Evolutionary conservation across 2,888 invertebrate genomes (phyloP), one percentile per base, ranked within the genome.

Genomic region (Tanypteryx hageni): DNA sequence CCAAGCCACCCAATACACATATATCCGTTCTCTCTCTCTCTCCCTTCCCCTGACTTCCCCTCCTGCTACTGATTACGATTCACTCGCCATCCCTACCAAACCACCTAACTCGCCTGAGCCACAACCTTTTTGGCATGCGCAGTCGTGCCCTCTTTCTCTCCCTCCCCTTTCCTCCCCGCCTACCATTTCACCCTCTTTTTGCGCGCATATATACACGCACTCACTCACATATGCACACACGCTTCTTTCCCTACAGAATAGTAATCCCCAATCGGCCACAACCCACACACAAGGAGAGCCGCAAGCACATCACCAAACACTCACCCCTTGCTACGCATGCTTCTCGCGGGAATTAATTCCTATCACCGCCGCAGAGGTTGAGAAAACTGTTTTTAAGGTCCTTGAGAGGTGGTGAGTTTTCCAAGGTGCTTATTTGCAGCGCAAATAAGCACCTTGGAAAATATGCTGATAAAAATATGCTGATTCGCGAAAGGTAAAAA

Each of bases 91-190:
- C 44, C 44, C 44, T 44, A 44, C 44, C 44, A 44, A 44, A 1
- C 44, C 44, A 44, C 44, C 22, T 14, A 18, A 56, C 83, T 44
- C 31, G 27, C 83, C 9, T 76, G 82, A 44, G 56, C 14, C 56
- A n/a, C n/a, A 8, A 16, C 59, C 86, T 27, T 10, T 5, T 27
- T 14, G 86, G 31, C 86, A 86, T 86, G 86, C 86, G 86, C 86
- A 86, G 57, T 57, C 84, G 16, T 44, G 10, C 13, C 10, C 31
- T 9, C 56, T 13, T 18, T 44, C 56, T 14, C 56, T 57, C n/a
- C 16, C n/a, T 7, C 57, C 16, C 56, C 57, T 10, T n/a, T n/a
- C n/a, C n/a, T n/a, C 8, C 31, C 81, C 31, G 7, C 84, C 57
- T 57, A 10, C n/a, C n/a, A 56, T 9, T 11, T 0, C 13, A 81